Evolutionary conservation across 2,113 vertebrate species (phyloP), one percentile per base, ranked within the genome.

Genomic region (Podilymbus podiceps): DNA sequence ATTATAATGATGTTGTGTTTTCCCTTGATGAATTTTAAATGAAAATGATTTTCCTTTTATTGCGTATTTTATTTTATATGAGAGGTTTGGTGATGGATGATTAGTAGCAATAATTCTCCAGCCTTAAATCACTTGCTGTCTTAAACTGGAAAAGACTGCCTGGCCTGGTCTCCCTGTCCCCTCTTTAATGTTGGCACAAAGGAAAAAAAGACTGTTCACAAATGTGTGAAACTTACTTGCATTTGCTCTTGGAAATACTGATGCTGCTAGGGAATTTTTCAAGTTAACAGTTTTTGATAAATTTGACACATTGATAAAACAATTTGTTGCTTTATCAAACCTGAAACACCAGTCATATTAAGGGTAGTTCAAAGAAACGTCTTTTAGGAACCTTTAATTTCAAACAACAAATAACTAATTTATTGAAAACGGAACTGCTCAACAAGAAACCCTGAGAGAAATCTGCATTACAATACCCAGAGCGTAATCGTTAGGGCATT

Each of bases 391-490:
- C 12, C 14, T 89, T 92, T 89, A 67, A 88, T 93, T 95, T 86
- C 44, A 81, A 92, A 74, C 55, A 81, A 35, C 52, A 89, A 84
- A 84, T 93, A 95, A 84, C 49, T 95, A 58, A 80, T 88, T 88
- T 95, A 89, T 94, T 93, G 55, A 68, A 94, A 91, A 91, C 91
- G 50, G 31, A 95, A 62, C 87, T 58, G 44, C 40, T 87, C 30
- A 82, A 78, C 73, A 82, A 88, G 74, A 93, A 94, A 94, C 56
- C 44, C 79, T 60, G 69, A 91, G 87, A 95, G 33, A 94, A 93
- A 96, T 95, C 95, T 97, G 84, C 96, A 96, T 97, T 95, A 96
- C 84, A 97, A 94, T 97, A 78, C 89, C 35, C 49, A 89, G 66
- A 66, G 81, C 53, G 69, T 82, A 95, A 89, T 96, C 59, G 74